A percentile compares a stretch with the other conserved stretches of the same genome.
Evolutionary conservation across 2,888 invertebrate genomes (phyloP).

Genomic region (Apomyelois bistriatella): DNA sequence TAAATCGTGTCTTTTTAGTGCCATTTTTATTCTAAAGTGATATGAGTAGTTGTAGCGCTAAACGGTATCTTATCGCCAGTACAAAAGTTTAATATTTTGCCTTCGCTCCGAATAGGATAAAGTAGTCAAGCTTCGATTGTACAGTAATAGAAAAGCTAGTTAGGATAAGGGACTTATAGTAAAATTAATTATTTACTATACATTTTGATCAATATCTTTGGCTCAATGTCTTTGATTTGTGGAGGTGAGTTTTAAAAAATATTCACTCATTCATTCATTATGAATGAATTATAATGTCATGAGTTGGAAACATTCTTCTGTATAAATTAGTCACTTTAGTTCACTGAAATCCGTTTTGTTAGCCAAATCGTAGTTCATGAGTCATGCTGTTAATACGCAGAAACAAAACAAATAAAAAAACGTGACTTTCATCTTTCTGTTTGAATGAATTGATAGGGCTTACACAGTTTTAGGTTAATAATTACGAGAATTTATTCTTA

Average conservation of each 20-base stretch:
- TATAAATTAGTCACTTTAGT: constrained; percentile 24
- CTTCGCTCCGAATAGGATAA: constrained; percentile 59
- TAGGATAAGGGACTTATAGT: constrained; percentile 34
- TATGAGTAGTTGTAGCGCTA: constrained; percentile 53
- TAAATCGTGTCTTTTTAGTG: constrained; percentile 77
- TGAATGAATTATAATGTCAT: not conserved
- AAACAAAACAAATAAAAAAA: constrained; percentile 6
- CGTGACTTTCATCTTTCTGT: constrained; percentile 8
- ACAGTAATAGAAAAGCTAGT: constrained; percentile 63
- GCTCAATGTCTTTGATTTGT: constrained; percentile 69
- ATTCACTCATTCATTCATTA: too few relatives aligned
- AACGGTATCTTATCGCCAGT: constrained; percentile 65
- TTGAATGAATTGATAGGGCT: not conserved
- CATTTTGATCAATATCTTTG: not conserved
- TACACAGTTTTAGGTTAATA: too few relatives aligned
- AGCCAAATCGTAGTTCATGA: constrained; percentile 14
- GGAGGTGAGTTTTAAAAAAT: constrained; percentile 62
- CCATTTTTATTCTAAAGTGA: constrained; percentile 66
- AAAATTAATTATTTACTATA: constrained; percentile 9
- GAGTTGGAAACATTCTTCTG: constrained; percentile 28
- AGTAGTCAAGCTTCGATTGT: constrained; percentile 58
- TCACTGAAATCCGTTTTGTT: constrained; percentile 19
- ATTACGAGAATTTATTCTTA: too few relatives aligned
- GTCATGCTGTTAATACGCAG: constrained; percentile 12
- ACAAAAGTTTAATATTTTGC: constrained; percentile 73